Evolutionary conservation across 2,113 vertebrate species (phyloP).

Genomic region (Pseudorhombus dupliciocellatus): DNA sequence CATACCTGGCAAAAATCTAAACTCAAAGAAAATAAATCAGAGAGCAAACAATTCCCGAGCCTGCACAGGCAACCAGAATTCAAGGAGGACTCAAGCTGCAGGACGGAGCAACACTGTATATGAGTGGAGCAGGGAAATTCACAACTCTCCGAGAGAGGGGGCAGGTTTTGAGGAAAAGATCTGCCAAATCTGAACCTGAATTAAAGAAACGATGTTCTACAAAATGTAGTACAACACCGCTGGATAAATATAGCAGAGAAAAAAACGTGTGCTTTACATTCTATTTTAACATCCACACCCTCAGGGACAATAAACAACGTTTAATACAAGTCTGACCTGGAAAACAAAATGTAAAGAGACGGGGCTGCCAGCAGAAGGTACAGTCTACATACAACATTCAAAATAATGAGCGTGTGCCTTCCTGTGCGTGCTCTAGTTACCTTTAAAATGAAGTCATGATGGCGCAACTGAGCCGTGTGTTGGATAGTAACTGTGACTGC

Average conservation of each 20-base stretch:
- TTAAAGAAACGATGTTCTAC: not conserved
- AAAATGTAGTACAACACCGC: not conserved
- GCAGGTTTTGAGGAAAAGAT: not conserved
- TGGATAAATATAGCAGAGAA: not conserved
- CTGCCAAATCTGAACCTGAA: not conserved
- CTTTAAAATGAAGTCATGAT: slow-evolving; percentile 36
- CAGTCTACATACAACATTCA: not conserved
- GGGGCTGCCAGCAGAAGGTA: not conserved
- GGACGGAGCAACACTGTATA: not conserved
- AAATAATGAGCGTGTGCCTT: not conserved
- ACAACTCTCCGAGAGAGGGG: not conserved
- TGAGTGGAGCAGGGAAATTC: not conserved
- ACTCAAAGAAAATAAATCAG: too few species aligned
- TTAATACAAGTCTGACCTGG: slow-evolving; percentile 35
- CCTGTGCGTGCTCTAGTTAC: not conserved
- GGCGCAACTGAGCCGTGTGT: slow-evolving; percentile 1
- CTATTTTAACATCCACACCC: slow-evolving; percentile 18
- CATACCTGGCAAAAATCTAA: not conserved
- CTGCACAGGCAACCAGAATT: not conserved
- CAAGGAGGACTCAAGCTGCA: not conserved
- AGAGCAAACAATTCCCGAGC: too few species aligned
- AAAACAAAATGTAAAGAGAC: slow-evolving; percentile 27
- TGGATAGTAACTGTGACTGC: slow-evolving; percentile 24
- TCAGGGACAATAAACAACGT: slow-evolving; percentile 5
- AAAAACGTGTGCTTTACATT: not conserved